Evolutionary conservation across 2,113 vertebrate genomes (phyloP).

Genomic region (Halichoerus grypus): DNA sequence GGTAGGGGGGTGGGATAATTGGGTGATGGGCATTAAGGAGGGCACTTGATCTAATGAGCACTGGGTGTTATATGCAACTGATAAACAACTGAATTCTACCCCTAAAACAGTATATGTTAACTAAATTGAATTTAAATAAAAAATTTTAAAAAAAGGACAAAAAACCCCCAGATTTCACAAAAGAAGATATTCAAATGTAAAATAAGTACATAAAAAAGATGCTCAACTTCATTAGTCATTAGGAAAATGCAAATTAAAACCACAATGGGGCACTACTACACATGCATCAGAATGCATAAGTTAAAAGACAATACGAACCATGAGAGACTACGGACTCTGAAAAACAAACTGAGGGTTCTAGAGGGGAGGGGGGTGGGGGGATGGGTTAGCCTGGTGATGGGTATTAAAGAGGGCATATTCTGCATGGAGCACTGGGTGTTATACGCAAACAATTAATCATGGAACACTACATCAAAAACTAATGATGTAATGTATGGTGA

Average conservation of each 20-base stretch:
- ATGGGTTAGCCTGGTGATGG: no score
- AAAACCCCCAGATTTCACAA: neutral
- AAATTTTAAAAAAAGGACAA: neutral
- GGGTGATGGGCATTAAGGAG: neutral
- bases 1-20: neutral
- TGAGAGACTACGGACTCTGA: no score
- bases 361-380: no score
- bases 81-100: no score
- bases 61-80: neutral
- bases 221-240: neutral
- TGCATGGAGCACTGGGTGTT: no score
- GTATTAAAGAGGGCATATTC: no score
- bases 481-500: no score
- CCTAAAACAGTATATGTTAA: neutral
- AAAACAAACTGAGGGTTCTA: no score
- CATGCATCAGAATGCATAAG: neutral
- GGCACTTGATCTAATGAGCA: neutral
- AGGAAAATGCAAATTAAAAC: slow-evolving; percentile 12
- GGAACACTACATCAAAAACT: no score
- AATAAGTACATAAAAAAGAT: neutral
- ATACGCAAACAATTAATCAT: no score
- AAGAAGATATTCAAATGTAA: slow-evolving; percentile 16
- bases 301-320: neutral
- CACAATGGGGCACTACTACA: neutral
- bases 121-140: neutral